Conservation (phyloP, 1,140 invertebrate species). For the Pantala flavescens region DNA sequence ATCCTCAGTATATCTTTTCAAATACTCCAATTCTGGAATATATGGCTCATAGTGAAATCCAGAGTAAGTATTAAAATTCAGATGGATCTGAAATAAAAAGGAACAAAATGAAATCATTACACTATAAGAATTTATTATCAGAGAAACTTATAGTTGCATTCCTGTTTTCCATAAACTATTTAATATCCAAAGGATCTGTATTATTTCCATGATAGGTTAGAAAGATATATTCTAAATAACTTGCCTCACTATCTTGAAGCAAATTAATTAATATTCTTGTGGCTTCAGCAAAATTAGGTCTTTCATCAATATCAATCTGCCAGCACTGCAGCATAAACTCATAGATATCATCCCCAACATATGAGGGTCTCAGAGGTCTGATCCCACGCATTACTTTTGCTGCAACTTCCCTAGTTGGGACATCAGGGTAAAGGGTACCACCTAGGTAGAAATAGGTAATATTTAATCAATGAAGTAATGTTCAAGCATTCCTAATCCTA, state of each 20-base stretch:
- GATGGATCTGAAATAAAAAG: background rate
- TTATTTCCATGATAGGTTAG: no score
- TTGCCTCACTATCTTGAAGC: background rate
- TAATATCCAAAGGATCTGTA: no score
- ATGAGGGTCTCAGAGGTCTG: constrained; percentile 57
- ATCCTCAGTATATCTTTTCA: background rate
- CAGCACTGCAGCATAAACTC: constrained; percentile 75
- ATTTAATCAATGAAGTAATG: constrained; percentile 19
- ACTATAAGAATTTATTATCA: no score
- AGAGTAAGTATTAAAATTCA: background rate
- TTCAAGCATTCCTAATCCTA: no score
- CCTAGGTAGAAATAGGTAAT: no score
- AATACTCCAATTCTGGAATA: background rate
- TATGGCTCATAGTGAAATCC: constrained; percentile 4
- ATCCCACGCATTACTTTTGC: constrained; percentile 54
- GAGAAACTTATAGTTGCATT: no score
- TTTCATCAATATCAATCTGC: constrained; percentile 68
- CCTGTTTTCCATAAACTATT: no score
- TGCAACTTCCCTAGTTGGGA: constrained; percentile 53
- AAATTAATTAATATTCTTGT: background rate
- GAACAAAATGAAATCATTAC: background rate
- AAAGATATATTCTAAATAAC: no score
- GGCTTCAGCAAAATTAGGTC: constrained; percentile 38
- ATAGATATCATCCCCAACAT: constrained; percentile 64
- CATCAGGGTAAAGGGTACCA: constrained; percentile 62